Evolutionary conservation across 2,113 vertebrate genomes (phyloP), one percentile per base, ranked within the genome.

Genomic region (Oncorhynchus nerka): DNA sequence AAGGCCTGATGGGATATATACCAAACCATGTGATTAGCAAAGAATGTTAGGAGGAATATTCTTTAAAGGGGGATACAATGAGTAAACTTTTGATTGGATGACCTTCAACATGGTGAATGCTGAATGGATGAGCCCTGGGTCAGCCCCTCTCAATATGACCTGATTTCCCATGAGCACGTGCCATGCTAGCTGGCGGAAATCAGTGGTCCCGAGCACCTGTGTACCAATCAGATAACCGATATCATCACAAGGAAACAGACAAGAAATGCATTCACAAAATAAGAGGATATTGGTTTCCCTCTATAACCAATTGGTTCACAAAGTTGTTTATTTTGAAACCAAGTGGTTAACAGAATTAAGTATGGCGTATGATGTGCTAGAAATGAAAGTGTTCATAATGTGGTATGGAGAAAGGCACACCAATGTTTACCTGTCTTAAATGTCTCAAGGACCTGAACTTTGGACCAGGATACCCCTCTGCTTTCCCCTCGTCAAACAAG

Each of bases 151-250:
- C 97, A 97, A 99, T 87, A 99, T 97, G 76, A 99, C 96, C 86
- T 99, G 98, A 87, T 99, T 99, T 83, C 98, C 98, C 97, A 99
- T 99, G 75, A 99, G 96, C 71, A 99, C 96, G 0, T 99, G 97
- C 98, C 98, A 99, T 30, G 96, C 95, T 83, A 99, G 84, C 89
- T 95, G 95, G 68, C 95, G 95, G 83, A 99, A 99, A 13, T 96
- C 94, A 1, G 93, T 83, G 0, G 93, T 88, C 0, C 97, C 96
- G 4, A 99, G 94, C 69, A 98, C 94, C 98, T 99, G 88, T 22
- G 30, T 71, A 78, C 49, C 24, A 68, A 82, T 4, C 20, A 84
- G n/a, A 82, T 16, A 19, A 13, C 39, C 61, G 2, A 26, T 55
- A 55, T 16, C 6, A 12, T 20, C 4, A 24, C 15, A 19, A 19